Evolutionary conservation across 2,888 invertebrate genomes (phyloP).

Genomic region (Blera fallax): DNA sequence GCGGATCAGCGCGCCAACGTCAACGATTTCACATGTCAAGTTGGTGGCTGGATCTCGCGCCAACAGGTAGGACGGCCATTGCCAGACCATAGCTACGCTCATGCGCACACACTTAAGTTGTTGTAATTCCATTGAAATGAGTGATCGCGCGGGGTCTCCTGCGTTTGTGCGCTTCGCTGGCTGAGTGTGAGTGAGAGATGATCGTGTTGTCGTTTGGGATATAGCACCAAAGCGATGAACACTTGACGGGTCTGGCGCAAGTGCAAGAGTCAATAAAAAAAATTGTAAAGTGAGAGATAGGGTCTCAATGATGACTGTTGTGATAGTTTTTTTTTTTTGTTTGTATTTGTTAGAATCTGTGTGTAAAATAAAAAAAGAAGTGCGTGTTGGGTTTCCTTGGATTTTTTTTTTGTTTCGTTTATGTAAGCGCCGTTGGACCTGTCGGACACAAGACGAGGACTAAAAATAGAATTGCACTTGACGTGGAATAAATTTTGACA

Average conservation of each 20-base stretch:
- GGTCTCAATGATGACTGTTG: conserved; percentile 1
- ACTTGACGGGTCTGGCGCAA: conserved; percentile 61
- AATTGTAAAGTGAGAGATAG: conserved; percentile 36
- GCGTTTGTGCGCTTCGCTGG: neutral
- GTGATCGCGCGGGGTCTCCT: conserved; percentile 26
- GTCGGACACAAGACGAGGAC: neutral
- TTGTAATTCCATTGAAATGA: conserved; percentile 67
- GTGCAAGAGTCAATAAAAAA: conserved; percentile 65
- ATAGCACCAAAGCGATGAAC: conserved; percentile 26
- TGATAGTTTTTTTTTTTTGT: neutral
- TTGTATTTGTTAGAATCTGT: neutral
- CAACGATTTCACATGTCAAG: conserved; percentile 10
- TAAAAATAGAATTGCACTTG: neutral
- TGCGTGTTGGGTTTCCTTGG: neutral
- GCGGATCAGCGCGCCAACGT: conserved; percentile 35
- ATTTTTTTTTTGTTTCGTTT: neutral
- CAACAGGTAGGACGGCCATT: conserved; percentile 40
- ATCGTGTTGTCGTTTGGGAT: conserved; percentile 26
- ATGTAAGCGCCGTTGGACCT: conserved; percentile 29
- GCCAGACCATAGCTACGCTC: conserved; percentile 2
- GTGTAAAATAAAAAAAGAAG: neutral
- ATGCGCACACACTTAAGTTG: conserved; percentile 50
- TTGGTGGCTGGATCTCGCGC: neutral
- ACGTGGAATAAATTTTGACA: neutral
- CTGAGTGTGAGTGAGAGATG: conserved; percentile 28